phyloP scores from a whole-genome alignment of 2,113 vertebrate species.

The Emydura subglobosa region DNA sequence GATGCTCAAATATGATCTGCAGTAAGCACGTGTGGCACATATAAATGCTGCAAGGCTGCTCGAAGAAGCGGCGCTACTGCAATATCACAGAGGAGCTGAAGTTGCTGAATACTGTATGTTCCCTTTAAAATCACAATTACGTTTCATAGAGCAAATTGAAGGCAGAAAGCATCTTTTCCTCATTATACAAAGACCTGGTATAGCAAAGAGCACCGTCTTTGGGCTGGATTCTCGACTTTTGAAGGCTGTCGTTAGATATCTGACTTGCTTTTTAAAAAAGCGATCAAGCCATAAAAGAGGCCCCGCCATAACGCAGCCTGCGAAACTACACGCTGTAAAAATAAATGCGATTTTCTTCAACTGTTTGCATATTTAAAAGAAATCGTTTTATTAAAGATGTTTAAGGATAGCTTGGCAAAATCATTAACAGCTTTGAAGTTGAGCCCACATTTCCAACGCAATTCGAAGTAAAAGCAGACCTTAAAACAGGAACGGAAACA shows the following conservation, averaged over 20 bases:
- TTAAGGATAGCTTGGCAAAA: slow-evolving; percentile 26
- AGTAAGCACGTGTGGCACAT: not conserved
- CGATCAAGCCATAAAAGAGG: not conserved
- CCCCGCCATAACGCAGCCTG: not conserved
- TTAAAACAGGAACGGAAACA: not conserved
- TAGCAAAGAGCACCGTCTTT: not conserved
- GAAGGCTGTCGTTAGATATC: accelerated
- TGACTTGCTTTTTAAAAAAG: not conserved
- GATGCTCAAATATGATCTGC: not conserved
- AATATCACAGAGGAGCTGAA: no score
- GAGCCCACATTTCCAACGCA: slow-evolving; percentile 47
- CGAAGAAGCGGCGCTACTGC: not conserved
- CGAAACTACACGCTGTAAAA: not conserved
- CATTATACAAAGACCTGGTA: not conserved
- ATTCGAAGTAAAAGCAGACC: slow-evolving; percentile 37
- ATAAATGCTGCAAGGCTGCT: not conserved
- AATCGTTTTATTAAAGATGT: slow-evolving; percentile 73
- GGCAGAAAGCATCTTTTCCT: not conserved
- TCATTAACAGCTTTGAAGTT: slow-evolving; percentile 47
- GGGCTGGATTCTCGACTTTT: not conserved
- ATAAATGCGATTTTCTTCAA: not conserved
- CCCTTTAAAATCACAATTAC: not conserved
- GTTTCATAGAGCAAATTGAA: not conserved
- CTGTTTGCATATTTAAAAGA: slow-evolving; percentile 35
- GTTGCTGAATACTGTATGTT: no score